Base-by-base conservation (phyloP, 2,888 invertebrate genomes). In the Nemoura dubitans region DNA sequence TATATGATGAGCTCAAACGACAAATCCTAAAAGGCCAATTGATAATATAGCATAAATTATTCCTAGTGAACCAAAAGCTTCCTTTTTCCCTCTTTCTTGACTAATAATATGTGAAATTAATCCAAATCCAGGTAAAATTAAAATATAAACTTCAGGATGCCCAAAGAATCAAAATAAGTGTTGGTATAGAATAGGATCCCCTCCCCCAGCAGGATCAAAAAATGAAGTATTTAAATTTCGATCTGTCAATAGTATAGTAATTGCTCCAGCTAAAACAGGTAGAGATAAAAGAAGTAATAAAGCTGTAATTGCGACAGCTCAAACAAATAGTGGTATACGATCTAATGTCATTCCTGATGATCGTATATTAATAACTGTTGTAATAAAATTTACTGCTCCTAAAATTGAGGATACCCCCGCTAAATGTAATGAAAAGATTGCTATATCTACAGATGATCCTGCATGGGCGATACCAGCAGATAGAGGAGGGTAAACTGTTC, bases 111-210 rank as follows among this genome's bases (percentile, higher is more conserved):
- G 96, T 0, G 95, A 96, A 91, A 96, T 95, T 93, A 96, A 94
- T 0, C 96, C 96, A 93, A 97, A 96, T 91, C 95, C 96, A 0
- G 96, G 96, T 89, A 96, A 90, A 95, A 96, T 96, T 93, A 96
- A 92, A 95, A 96, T 96, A 92, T 97, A 97, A 88, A 97, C 96
- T 94, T 97, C 96, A 14, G 96, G 96, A 86, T 97, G 96, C 0
- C 96, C 96, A 94, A 97, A 97, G 92, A 97, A 97, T 94, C 96
- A 97, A 92, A 97, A 96, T 93, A 96, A 92, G 91, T 97, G 96
- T 94, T 96, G 96, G 86, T 95, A 59, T 21, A 59, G 21, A 59
- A 59, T 59, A 96, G 96, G 96, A 86, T 97, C 96, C 86, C 96
- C 97, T 36, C 96, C 96, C 88, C 96, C 96, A 0, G 94, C 93